A percentile compares a stretch with the other conserved stretches of the same genome.
Conservation (phyloP, 2,888 invertebrate species). For the Heliconius hortense region DNA sequence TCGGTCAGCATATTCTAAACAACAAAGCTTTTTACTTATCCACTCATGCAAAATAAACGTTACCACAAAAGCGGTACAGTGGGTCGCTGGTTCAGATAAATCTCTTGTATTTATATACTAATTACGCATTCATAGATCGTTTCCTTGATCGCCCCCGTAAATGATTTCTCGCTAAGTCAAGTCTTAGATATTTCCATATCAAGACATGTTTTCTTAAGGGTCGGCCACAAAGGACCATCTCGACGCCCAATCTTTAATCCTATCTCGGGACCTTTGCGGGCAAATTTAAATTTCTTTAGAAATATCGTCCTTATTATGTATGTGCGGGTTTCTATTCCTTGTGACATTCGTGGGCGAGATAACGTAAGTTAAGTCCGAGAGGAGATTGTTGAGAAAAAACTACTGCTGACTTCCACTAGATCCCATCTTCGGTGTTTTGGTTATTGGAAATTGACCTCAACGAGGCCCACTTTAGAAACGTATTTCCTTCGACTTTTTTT, state of each 20-base stretch:
- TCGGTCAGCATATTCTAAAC: conserved; percentile 65
- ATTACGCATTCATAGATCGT: conserved; percentile 73
- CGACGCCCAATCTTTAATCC: conserved; percentile 81
- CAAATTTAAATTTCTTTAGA: conserved; percentile 83
- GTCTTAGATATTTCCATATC: conserved; percentile 81
- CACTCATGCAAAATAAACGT: conserved; percentile 72
- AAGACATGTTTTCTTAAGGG: conserved; percentile 83
- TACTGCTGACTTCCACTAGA: conserved; percentile 78
- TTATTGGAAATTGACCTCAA: conserved; percentile 66
- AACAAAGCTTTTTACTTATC: conserved; percentile 64
- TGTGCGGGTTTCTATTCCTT: conserved; percentile 81
- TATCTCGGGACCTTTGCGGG: conserved; percentile 82
- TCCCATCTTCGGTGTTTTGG: conserved; percentile 60
- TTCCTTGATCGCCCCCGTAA: conserved; percentile 74
- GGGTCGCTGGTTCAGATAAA: conserved; percentile 49
- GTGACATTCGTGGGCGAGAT: conserved; percentile 79
- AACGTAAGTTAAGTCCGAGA: conserved; percentile 82
- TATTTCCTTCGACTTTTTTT: conserved; percentile 51
- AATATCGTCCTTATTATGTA: conserved; percentile 82
- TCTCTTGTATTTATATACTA: conserved; percentile 61
- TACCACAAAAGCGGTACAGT: conserved; percentile 58
- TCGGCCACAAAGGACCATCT: conserved; percentile 81
- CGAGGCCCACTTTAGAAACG: conserved; percentile 51
- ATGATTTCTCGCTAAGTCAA: conserved; percentile 77
- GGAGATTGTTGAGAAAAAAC: conserved; percentile 82